Evolutionary conservation across 2,797 vertebrate species (phyloP), one percentile per base, ranked within the genome.

Genomic region (Pyrrhura leucotis): DNA sequence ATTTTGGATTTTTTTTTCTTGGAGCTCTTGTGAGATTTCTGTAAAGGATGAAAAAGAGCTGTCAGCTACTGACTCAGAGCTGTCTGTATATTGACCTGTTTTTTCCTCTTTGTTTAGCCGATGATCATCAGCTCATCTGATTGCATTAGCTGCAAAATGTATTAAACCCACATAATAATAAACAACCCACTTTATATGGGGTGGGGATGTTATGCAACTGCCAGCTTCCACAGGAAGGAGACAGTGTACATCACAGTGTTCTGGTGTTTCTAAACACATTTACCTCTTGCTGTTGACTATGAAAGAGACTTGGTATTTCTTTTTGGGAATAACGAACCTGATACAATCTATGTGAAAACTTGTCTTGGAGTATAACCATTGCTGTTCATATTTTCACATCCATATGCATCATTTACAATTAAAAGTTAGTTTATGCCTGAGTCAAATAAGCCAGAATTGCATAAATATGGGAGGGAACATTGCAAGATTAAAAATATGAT

Each of bases 201-300:
- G n/a, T 89, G 51, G 56, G 71, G 91, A 92, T 91, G 87, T 94
- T 83, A 14, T 2, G 48, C 51, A 79, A 89, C 75, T 77, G 84
- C 47, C 75, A 73, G 67, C 74, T 85, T 67, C 71, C 47, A 33
- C 42, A 59, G 89, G 28, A 71, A 56, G 89, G 63, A 74, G 68
- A 31, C 0, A 21, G 23, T 19, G 69, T 62, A 26, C 69, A 39
- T 83, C 76, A n/a, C 68, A 45, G 28, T 47, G 23, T 53, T 53
- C 68, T 40, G 29, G 10, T 31, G 42, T 26, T 87, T 62, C 67
- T 79, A 59, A 85, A 62, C 18, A 28, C 22, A 31, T 80, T 68
- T 89, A 20, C 20, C 33, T 66, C 59, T 42, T 25, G 8, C 31
- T 81, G 40, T n/a, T 66, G 37, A 7, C 35, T 71, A 0, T 9